Conservation (phyloP, 2,888 invertebrate species). For the Lasius platythorax region DNA sequence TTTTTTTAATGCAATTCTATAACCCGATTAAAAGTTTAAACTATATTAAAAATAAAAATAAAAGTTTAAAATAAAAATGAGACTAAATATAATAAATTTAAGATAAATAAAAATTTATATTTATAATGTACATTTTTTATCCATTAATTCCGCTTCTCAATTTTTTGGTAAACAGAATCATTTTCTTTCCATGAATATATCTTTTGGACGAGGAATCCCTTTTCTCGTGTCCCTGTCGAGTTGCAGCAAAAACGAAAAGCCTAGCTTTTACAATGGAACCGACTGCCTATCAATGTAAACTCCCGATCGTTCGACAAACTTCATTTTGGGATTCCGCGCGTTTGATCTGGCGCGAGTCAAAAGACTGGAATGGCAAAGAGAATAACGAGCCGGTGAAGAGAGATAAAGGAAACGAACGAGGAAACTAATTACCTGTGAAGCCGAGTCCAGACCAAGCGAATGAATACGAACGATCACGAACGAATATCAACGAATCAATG, state of each 20-base stretch:
- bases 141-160: background rate
- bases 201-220: background rate
- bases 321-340: slow-evolving; percentile 35
- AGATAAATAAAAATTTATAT: background rate
- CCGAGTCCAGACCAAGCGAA: background rate
- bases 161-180: background rate
- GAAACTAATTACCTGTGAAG: slow-evolving; percentile 73
- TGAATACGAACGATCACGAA: background rate
- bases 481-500: background rate
- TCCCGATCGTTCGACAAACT: slow-evolving; percentile 37
- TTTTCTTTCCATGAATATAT: background rate
- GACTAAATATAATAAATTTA: background rate
- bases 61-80: background rate
- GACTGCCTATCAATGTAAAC: slow-evolving; percentile 22
- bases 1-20: background rate
- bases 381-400: background rate
- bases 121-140: background rate
- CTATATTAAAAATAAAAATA: background rate
- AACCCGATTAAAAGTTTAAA: background rate
- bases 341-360: slow-evolving; percentile 38
- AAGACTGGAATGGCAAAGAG: slow-evolving; percentile 21
- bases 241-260: slow-evolving; percentile 1
- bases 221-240: background rate
- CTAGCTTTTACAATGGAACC: slow-evolving; percentile 18
- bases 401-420: slow-evolving; percentile 46